Evolutionary conservation across 2,888 invertebrate species (phyloP), one percentile per base, ranked within the genome.

Genomic region (Mythimna loreyi): DNA sequence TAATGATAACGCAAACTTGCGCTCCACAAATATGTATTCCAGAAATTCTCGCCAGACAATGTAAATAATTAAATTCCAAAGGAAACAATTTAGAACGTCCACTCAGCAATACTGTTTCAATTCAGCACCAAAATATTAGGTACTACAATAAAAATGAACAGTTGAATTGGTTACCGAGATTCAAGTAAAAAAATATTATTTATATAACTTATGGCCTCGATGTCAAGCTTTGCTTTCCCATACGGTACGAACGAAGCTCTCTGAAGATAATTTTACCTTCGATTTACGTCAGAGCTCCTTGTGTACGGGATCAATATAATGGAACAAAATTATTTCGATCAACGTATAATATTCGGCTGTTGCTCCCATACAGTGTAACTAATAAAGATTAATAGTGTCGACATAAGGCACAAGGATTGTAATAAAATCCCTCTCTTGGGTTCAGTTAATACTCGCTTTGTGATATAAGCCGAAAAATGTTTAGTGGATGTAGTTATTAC

Each of bases 321-420:
- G 16, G n/a, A 63, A 28, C 25, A 49, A 59, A 28, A 71, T 43
- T 60, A 68, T 69, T 55, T 52, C 58, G 50, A 77, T 25, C 28
- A 61, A 72, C 45, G 45, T 56, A 74, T 53, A 62, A 65, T 67
- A 81, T 78, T 64, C 59, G 62, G 60, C 30, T 71, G 30, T 66
- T 61, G 56, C 75, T 72, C 67, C 52, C 75, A 70, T 71, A 76
- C 67, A 75, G 85, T 80, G 68, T 75, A 81, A 83, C 83, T 86
- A 88, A 90, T 91, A 88, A 86, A 91, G 89, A 92, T 89, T 88
- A 89, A 91, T 89, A 84, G 84, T 79, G 68, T 81, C 78, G 76
- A 80, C 84, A 87, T 72, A 79, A 79, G 82, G 81, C 78, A 73
- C 79, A 77, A 74, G 81, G 84, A 78, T 79, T 76, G 85, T 90